Conservation (phyloP, 2,113 vertebrate genomes). For the human (Homo sapiens) region GRCh38 chr14:73297501-73298000, state of each 20-base stretch:
- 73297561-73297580: slow-evolving; percentile 80
- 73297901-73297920: not conserved
- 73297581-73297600: slow-evolving; percentile 83
- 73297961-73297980: no score
- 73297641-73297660: slow-evolving; percentile 84
- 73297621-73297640: slow-evolving; percentile 78
- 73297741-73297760: not conserved
- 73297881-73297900: no score
- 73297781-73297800: slow-evolving; percentile 37
- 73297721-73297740: not conserved
- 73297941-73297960: not conserved
- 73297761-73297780: not conserved
- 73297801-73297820: slow-evolving; percentile 27
- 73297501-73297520: slow-evolving; percentile 59
- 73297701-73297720: not conserved
- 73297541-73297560: slow-evolving; percentile 79
- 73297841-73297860: slow-evolving; percentile 31
- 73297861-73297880: slow-evolving; percentile 23
- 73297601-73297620: slow-evolving; percentile 75
- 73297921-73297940: not conserved
- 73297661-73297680: slow-evolving; percentile 91
- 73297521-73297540: slow-evolving; percentile 69
- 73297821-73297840: slow-evolving; percentile 16
- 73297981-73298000: no score
- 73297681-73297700: slow-evolving; percentile 40